phyloP scores from a whole-genome alignment of 2,888 invertebrate species.

The Resseliella maxima region DNA sequence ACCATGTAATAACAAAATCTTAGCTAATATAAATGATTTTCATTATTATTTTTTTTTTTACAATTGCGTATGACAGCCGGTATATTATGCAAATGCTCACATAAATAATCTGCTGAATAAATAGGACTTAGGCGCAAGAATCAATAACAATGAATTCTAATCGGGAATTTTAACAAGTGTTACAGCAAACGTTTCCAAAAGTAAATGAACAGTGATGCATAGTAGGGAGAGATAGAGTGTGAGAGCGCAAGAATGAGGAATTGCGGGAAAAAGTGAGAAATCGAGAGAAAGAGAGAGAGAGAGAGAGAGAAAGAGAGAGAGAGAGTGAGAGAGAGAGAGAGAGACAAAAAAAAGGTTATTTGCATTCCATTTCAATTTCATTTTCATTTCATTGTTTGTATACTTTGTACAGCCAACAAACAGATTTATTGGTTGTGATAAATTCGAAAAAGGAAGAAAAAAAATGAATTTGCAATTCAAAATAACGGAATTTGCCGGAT shows the following conservation, averaged over 20 bases:
- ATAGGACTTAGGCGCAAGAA: background rate
- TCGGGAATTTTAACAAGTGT: constrained; percentile 25
- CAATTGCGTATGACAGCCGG: background rate
- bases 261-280: too few species aligned
- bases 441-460: too few species aligned
- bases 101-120: background rate
- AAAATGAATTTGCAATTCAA: constrained; percentile 34
- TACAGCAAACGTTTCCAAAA: background rate
- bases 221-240: background rate
- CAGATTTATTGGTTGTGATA: constrained; percentile 28
- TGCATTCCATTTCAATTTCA: constrained; percentile 23
- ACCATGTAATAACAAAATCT: background rate
- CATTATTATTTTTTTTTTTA: too few species aligned
- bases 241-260: background rate
- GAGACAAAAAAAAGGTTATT: background rate
- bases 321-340: background rate
- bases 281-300: too few species aligned
- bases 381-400: background rate
- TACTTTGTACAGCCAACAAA: background rate
- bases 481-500: background rate
- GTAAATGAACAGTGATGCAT: too few species aligned
- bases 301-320: background rate
- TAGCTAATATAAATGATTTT: background rate
- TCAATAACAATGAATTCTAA: constrained; percentile 18
- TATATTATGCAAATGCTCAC: background rate